Evolutionary conservation across 2,888 invertebrate genomes (phyloP).

Genomic region (Germaria angustata): DNA sequence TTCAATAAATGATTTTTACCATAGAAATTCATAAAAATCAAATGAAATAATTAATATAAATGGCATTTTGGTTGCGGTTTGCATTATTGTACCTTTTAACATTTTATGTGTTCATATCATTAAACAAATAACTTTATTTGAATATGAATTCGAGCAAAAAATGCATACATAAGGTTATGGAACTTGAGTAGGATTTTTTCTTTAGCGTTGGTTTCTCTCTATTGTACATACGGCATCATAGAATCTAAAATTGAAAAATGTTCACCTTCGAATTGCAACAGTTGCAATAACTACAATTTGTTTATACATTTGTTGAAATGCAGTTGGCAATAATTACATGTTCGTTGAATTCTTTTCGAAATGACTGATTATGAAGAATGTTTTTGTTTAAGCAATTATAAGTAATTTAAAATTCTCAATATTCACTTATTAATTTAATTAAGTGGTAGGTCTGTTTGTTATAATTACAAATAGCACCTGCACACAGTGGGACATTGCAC

Average conservation of each 20-base stretch:
- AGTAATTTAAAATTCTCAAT: not conserved
- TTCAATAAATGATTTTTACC: conserved; percentile 11
- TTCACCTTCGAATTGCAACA: conserved; percentile 23
- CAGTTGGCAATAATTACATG: conserved; percentile 2
- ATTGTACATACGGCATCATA: not conserved
- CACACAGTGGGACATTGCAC: not conserved
- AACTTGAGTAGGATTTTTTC: not conserved
- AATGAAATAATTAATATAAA: not conserved
- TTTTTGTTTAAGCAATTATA: not conserved
- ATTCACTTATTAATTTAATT: not conserved
- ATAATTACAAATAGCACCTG: not conserved
- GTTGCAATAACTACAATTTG: conserved; percentile 21
- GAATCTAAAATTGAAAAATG: conserved; percentile 19
- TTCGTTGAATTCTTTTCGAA: conserved; percentile 4
- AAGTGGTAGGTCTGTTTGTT: not conserved
- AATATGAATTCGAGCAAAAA: not conserved
- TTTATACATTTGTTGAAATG: conserved; percentile 13
- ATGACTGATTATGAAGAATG: not conserved
- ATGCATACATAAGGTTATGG: not conserved
- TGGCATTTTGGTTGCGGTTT: conserved; percentile 15
- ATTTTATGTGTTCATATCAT: conserved; percentile 12
- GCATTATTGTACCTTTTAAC: conserved; percentile 27
- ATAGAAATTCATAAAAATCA: conserved; percentile 19
- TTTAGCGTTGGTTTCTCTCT: not conserved
- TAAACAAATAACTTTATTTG: conserved; percentile 31